Percentiles rank a stretch among this genome's conserved stretches.
Conservation (phyloP, 2,797 vertebrate genomes). For the Alcedo atthis region DNA sequence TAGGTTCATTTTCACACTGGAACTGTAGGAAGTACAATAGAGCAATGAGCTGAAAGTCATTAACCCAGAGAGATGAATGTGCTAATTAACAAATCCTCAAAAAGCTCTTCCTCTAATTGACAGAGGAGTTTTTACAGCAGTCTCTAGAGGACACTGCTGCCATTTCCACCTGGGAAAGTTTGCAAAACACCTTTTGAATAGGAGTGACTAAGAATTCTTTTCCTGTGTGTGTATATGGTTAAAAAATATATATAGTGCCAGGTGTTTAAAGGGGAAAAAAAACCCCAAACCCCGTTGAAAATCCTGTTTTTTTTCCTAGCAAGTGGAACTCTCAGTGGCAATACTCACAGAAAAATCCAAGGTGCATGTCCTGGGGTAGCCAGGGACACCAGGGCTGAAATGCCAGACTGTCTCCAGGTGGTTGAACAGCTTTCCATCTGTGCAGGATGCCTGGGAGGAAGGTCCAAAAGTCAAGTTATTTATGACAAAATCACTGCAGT, state of each 20-base stretch:
- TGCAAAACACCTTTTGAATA: background rate
- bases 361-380: slow-evolving; percentile 94
- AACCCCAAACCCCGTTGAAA: background rate
- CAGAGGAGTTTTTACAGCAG: background rate
- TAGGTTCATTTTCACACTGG: background rate
- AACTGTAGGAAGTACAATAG: background rate
- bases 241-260: background rate
- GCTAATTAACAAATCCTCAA: background rate
- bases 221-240: background rate
- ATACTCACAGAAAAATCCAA: slow-evolving; percentile 93
- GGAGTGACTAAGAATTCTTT: background rate
- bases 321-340: background rate
- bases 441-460: slow-evolving; percentile 88
- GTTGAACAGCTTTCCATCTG: slow-evolving; percentile 94
- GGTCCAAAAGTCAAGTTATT: background rate
- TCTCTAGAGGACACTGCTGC: background rate
- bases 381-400: slow-evolving; percentile 95
- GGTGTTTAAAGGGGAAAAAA: background rate
- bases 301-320: background rate
- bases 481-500: background rate
- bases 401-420: slow-evolving; percentile 95
- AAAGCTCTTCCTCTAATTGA: background rate
- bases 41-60: background rate
- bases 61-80: background rate
- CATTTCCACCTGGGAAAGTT: background rate